phyloP scores from a whole-genome alignment of 2,113 vertebrate genomes.

The Cromileptes altivelis region DNA sequence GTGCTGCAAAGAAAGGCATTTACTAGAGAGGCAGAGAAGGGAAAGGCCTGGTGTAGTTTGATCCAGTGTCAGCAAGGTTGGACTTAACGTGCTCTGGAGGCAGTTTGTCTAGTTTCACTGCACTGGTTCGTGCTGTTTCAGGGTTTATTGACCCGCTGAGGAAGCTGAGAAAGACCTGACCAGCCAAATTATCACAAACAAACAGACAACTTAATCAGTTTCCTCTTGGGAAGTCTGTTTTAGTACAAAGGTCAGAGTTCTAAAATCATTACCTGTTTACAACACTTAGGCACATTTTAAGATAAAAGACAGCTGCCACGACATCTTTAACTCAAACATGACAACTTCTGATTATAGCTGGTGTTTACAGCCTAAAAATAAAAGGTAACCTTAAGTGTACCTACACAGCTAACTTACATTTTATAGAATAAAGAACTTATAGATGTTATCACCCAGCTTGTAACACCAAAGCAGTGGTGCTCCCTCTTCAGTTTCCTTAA shows the following conservation, averaged over 20 bases:
- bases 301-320: neutral
- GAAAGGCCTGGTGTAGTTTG: neutral
- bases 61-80: neutral
- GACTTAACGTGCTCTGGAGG: neutral
- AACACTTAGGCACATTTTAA: neutral
- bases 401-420: too few relatives aligned
- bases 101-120: neutral
- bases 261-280: neutral
- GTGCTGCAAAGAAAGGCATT: neutral
- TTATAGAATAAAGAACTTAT: too few relatives aligned
- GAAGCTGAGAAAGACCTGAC: conserved; percentile 33
- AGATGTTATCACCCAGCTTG: too few relatives aligned
- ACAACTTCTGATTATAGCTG: too few relatives aligned
- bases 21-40: neutral
- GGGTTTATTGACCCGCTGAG: conserved; percentile 57
- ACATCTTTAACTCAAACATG: neutral
- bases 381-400: too few relatives aligned
- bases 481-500: too few relatives aligned
- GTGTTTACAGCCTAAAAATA: too few relatives aligned
- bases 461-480: too few relatives aligned
- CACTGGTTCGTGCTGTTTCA: conserved; percentile 55
- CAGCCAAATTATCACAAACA: neutral
- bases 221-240: neutral
- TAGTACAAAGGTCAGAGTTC: conserved; percentile 2
- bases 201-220: conserved; percentile 18